phyloP scores from a whole-genome alignment of 1,140 invertebrate genomes.

The Macrocentrus cingulum region DNA sequence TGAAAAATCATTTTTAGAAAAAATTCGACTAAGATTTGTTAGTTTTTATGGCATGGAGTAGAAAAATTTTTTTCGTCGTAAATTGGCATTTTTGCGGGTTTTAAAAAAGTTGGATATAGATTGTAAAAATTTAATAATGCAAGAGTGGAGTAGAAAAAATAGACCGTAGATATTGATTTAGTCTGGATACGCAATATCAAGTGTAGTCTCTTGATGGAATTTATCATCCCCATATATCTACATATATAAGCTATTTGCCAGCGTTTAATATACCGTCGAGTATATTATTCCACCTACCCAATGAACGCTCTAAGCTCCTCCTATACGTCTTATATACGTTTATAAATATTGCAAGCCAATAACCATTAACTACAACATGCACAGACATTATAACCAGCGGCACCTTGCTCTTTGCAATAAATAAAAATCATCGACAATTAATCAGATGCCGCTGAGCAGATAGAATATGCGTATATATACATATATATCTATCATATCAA shows the following conservation, averaged over 20 bases:
- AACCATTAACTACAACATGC: constrained; percentile 46
- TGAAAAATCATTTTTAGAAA: too few species aligned
- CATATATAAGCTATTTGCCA: constrained; percentile 4
- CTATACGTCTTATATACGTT: background rate
- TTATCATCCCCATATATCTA: constrained; percentile 45
- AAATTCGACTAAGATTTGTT: too few species aligned
- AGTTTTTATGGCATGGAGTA: too few species aligned
- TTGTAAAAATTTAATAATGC: too few species aligned
- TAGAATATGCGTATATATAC: background rate
- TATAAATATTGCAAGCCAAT: constrained; percentile 48
- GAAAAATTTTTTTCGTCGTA: too few species aligned
- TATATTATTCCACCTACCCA: constrained; percentile 23
- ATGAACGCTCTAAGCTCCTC: constrained; percentile 4
- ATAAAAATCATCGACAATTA: constrained; percentile 20
- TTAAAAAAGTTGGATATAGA: too few species aligned
- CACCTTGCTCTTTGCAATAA: constrained; percentile 12
- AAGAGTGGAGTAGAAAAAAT: background rate
- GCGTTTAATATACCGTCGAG: background rate
- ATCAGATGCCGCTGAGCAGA: constrained; percentile 11
- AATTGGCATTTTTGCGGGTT: too few species aligned
- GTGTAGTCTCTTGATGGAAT: constrained; percentile 43
- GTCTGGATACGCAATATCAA: constrained; percentile 38
- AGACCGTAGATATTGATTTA: background rate
- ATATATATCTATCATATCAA: too few species aligned
- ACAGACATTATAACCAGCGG: background rate